Evolutionary conservation across 2,797 vertebrate genomes (phyloP).

Genomic region (Phoeniculus purpureus): DNA sequence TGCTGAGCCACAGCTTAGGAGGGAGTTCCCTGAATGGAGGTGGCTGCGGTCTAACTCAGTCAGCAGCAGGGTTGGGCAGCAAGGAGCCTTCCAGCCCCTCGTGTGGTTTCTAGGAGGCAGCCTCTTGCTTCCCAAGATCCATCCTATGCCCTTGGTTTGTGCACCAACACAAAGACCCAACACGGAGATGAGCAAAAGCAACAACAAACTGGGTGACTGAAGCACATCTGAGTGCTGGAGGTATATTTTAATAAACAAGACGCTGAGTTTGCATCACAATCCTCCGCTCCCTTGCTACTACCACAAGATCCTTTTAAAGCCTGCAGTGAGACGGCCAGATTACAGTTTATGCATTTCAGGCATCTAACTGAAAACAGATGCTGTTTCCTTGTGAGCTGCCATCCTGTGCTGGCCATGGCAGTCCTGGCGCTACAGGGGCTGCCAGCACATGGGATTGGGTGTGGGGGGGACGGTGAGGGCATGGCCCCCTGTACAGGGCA

Average conservation of each 20-base stretch:
- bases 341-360: neutral
- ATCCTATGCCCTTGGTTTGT: neutral
- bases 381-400: fast-evolving
- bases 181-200: neutral
- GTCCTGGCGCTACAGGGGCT: fast-evolving
- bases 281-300: neutral
- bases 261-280: neutral
- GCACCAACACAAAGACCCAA: neutral
- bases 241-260: neutral
- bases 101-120: neutral
- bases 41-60: neutral
- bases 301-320: neutral
- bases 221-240: neutral
- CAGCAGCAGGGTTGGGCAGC: neutral
- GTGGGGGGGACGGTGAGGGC: fast-evolving
- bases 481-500: fast-evolving
- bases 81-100: neutral
- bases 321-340: neutral
- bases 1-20: neutral
- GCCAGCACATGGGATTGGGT: fast-evolving
- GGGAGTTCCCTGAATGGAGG: neutral
- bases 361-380: slow-evolving; percentile 14
- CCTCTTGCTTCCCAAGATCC: fast-evolving
- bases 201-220: neutral
- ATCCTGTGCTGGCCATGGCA: fast-evolving